Percentiles rank a stretch among this genome's conserved stretches.
These are phyloP conservation scores for Pterostichus madidus DNA, from an alignment of 2,888 invertebrate species.

Conservation along the genomic window DNA sequence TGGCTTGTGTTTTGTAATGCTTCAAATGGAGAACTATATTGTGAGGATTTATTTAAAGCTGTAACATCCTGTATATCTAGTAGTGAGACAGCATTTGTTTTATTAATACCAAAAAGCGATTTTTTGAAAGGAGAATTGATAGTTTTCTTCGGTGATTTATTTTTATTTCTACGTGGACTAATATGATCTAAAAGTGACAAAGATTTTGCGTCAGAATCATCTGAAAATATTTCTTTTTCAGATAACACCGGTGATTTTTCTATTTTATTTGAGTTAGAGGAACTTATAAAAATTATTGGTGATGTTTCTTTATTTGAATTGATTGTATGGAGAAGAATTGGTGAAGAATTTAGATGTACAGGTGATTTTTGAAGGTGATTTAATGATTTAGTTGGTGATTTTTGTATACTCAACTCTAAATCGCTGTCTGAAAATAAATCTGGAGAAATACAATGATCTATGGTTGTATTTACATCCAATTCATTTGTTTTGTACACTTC, in stretches of 20 bases:
- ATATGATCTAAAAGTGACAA: conserved; percentile 61
- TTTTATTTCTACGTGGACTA: conserved; percentile 52
- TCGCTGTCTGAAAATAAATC: conserved; percentile 74
- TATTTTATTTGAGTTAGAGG: conserved; percentile 24
- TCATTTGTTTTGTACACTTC: background rate
- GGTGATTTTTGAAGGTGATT: conserved; percentile 9
- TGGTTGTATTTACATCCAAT: background rate
- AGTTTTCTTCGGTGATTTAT: conserved; percentile 6
- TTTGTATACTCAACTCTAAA: conserved; percentile 31
- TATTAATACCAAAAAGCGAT: conserved; percentile 1
- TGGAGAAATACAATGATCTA: conserved; percentile 70
- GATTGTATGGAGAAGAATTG: background rate
- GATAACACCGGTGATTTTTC: conserved; percentile 29
- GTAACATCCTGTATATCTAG: conserved; percentile 17
- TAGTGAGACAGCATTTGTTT: conserved; percentile 9
- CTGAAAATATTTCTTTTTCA: too few relatives aligned
- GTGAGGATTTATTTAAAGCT: background rate
- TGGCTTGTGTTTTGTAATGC: conserved; percentile 68
- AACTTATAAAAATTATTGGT: background rate
- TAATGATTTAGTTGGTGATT: background rate
- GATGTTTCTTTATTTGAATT: conserved; percentile 6
- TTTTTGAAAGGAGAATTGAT: background rate
- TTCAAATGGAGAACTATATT: background rate
- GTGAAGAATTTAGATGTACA: background rate
- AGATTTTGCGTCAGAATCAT: conserved; percentile 51